These are phyloP conservation scores for Noctua pronuba DNA, from an alignment of 2,888 invertebrate species.

Conservation along the genomic window DNA sequence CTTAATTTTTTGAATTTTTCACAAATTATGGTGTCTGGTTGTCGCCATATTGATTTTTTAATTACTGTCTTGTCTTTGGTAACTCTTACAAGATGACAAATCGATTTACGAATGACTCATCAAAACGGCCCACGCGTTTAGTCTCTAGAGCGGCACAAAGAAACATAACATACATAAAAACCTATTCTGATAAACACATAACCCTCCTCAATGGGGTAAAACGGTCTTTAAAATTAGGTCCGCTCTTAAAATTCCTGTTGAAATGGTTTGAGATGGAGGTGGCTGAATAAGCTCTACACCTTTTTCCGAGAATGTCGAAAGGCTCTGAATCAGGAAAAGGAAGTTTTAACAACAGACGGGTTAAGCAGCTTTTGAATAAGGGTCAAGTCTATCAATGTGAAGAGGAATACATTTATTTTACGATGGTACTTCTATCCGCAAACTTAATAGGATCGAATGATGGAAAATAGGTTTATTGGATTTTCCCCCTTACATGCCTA, in stretches of 20 bases:
- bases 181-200: neutral
- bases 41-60: no score
- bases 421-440: slow-evolving; percentile 24
- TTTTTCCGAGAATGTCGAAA: slow-evolving; percentile 6
- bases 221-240: neutral
- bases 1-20: no score
- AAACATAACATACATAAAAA: neutral
- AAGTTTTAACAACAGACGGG: slow-evolving; percentile 39
- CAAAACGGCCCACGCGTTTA: neutral
- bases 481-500: neutral
- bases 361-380: slow-evolving; percentile 35
- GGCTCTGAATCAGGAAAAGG: slow-evolving; percentile 24
- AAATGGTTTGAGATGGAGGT: slow-evolving; percentile 10
- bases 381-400: slow-evolving; percentile 37
- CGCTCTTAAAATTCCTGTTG: slow-evolving; percentile 2
- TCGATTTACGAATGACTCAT: neutral
- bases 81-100: neutral
- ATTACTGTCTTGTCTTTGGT: no score
- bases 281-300: slow-evolving; percentile 22
- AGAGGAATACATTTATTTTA: slow-evolving; percentile 50
- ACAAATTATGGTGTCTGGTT: no score
- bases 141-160: neutral
- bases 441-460: slow-evolving; percentile 27
- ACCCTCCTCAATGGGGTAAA: neutral
- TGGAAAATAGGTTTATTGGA: slow-evolving; percentile 23